Evolutionary conservation across 2,888 invertebrate genomes (phyloP).

Genomic region (Siphonodentalium dalli): DNA sequence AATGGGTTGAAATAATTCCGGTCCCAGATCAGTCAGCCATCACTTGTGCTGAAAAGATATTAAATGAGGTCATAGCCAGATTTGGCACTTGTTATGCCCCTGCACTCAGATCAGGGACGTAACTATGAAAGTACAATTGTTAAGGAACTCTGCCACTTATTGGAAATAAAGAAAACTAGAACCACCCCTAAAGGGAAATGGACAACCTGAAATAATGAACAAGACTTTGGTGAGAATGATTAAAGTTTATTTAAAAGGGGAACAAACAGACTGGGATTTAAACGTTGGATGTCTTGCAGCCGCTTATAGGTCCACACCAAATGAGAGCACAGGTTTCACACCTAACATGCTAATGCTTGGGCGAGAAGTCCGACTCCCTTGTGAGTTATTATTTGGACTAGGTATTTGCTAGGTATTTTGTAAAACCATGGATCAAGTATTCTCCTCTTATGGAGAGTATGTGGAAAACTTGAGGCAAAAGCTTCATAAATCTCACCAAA

Average conservation of each 20-base stretch:
- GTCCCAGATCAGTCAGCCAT: constrained; percentile 26
- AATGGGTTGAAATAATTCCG: constrained; percentile 26
- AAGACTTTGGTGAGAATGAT: constrained; percentile 21
- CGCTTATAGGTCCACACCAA: constrained; percentile 23
- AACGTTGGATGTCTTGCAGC: constrained; percentile 27
- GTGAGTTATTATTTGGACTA: constrained; percentile 20
- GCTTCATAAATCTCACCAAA: constrained; percentile 12
- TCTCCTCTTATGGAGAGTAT: constrained; percentile 11
- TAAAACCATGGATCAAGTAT: too few relatives aligned
- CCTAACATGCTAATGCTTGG: constrained; percentile 31
- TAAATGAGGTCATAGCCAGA: constrained; percentile 28
- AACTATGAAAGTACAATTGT: constrained; percentile 28
- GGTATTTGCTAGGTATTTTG: too few relatives aligned
- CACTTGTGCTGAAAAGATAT: constrained; percentile 19
- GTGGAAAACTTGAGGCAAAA: constrained; percentile 4
- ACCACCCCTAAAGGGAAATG: constrained; percentile 23
- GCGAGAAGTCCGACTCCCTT: constrained; percentile 26
- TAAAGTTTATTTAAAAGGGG: constrained; percentile 19
- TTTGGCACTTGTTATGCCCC: constrained; percentile 17
- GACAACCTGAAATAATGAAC: constrained; percentile 24
- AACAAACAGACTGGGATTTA: constrained; percentile 29
- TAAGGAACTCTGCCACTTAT: constrained; percentile 21
- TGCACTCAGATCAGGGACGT: constrained; percentile 29
- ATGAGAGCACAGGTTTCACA: constrained; percentile 25
- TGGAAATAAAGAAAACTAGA: constrained; percentile 28